These are phyloP conservation scores for Epinotia ramella DNA, from an alignment of 2,888 invertebrate genomes.

Conservation along the genomic window DNA sequence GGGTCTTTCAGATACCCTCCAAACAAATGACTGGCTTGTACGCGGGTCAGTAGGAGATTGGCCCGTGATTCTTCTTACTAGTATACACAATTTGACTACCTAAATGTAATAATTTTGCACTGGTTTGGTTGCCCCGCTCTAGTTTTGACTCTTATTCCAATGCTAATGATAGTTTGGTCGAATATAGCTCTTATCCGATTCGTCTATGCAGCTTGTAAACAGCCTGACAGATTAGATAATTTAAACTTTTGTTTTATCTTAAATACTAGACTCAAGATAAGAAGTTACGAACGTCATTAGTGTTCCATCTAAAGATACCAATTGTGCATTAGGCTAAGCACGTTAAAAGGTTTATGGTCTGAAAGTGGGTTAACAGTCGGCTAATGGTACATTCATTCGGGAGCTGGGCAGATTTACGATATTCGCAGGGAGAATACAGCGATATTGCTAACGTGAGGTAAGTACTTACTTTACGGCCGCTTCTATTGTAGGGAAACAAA, in stretches of 20 bases:
- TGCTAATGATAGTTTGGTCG: background rate
- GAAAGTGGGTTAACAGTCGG: slow-evolving; percentile 33
- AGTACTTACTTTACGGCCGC: slow-evolving; percentile 24
- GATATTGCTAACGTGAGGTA: slow-evolving; percentile 20
- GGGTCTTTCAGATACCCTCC: background rate
- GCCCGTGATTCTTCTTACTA: background rate
- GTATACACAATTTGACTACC: background rate
- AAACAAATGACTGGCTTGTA: slow-evolving; percentile 1
- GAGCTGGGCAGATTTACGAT: slow-evolving; percentile 11
- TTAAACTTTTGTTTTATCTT: slow-evolving; percentile 15
- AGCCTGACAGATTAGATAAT: background rate
- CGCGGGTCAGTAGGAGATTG: background rate
- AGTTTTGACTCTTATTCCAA: background rate
- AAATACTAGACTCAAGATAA: slow-evolving; percentile 5
- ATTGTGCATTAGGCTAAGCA: slow-evolving; percentile 22
- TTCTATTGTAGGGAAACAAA: slow-evolving; percentile 1
- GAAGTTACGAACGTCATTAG: slow-evolving; percentile 6
- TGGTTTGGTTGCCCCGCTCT: background rate
- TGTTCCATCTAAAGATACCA: background rate
- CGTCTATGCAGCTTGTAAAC: background rate
- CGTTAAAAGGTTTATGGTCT: slow-evolving; percentile 31
- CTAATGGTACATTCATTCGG: slow-evolving; percentile 19
- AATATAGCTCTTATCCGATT: background rate
- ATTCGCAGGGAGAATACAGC: slow-evolving; percentile 5
- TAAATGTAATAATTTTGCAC: background rate